Evolutionary conservation across 2,113 vertebrate species (phyloP).

Genomic region (Melanostigma gelatinosum): DNA sequence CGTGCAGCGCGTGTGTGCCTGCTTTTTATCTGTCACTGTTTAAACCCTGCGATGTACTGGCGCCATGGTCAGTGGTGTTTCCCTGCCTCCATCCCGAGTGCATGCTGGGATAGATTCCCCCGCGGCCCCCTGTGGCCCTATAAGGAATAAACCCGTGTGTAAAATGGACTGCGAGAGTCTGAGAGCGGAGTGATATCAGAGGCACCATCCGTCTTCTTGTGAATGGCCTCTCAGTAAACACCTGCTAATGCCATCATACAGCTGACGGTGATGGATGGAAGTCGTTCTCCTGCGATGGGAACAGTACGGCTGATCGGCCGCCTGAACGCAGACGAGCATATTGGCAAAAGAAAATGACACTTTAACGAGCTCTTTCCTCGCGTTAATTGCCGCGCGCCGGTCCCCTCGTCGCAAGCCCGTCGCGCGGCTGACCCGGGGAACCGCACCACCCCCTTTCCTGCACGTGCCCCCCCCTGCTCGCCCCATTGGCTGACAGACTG

Average conservation of each 20-base stretch:
- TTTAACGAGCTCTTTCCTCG: constrained; percentile 82
- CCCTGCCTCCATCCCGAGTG: constrained; percentile 8
- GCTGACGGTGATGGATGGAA: constrained; percentile 72
- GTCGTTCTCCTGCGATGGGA: constrained; percentile 69
- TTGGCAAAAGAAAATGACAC: constrained; percentile 81
- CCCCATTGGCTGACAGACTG: constrained; percentile 77
- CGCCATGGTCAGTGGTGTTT: not conserved
- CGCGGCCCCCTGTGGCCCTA: constrained; percentile 18
- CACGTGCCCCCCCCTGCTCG: constrained; percentile 56
- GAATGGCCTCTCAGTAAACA: constrained; percentile 76
- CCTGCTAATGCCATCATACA: constrained; percentile 74
- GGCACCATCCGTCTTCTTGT: constrained; percentile 61
- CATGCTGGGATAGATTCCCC: constrained; percentile 30
- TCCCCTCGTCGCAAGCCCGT: constrained; percentile 53
- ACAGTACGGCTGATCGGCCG: constrained; percentile 71
- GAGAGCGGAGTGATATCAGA: constrained; percentile 37
- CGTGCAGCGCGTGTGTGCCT: not conserved
- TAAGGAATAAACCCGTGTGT: constrained; percentile 35
- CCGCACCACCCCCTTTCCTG: constrained; percentile 33
- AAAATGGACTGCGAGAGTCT: constrained; percentile 43
- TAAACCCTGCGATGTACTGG: not conserved
- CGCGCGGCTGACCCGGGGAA: constrained; percentile 70
- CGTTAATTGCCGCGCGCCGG: constrained; percentile 66
- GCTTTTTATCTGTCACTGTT: not conserved
- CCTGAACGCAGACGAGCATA: constrained; percentile 72